Evolutionary conservation across 2,797 vertebrate species (phyloP).

Genomic region (Spinus pinus): DNA sequence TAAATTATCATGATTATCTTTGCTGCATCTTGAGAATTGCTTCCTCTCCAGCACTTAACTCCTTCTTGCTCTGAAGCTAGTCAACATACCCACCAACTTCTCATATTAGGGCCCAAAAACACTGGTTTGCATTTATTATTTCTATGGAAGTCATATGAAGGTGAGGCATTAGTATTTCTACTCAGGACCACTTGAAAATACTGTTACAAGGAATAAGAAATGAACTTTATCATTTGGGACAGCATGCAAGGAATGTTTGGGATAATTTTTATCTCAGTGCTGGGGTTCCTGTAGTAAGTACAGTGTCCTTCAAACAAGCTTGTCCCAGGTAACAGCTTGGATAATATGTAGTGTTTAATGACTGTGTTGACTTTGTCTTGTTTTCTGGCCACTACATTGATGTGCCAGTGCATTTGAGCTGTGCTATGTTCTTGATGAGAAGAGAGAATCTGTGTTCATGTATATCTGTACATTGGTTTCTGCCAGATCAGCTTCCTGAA

Average conservation of each 20-base stretch:
- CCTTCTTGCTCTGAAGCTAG: conserved; percentile 29
- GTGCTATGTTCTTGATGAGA: not conserved
- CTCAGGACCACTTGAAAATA: not conserved
- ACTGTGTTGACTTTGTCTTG: not conserved
- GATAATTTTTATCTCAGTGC: not conserved
- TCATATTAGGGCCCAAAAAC: not conserved
- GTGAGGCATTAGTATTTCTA: not conserved
- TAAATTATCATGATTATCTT: conserved; percentile 68
- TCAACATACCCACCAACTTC: not conserved
- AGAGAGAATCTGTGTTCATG: not conserved
- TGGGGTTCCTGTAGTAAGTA: not conserved
- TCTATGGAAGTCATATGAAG: not conserved
- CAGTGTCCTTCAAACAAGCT: not conserved
- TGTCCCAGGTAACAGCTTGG: not conserved
- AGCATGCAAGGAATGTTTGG: not conserved
- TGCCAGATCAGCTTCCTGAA: not conserved
- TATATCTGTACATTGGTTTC: not conserved
- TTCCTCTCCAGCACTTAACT: conserved; percentile 61
- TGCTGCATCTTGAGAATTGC: conserved; percentile 51
- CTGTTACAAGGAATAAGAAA: not conserved
- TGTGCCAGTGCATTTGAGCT: not conserved
- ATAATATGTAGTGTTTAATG: not conserved
- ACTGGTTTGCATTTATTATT: not conserved
- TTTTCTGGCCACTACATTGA: not conserved
- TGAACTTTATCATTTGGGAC: not conserved